phyloP scores from a whole-genome alignment of 2,113 vertebrate genomes.

The Mesoclemmys tuberculata region DNA sequence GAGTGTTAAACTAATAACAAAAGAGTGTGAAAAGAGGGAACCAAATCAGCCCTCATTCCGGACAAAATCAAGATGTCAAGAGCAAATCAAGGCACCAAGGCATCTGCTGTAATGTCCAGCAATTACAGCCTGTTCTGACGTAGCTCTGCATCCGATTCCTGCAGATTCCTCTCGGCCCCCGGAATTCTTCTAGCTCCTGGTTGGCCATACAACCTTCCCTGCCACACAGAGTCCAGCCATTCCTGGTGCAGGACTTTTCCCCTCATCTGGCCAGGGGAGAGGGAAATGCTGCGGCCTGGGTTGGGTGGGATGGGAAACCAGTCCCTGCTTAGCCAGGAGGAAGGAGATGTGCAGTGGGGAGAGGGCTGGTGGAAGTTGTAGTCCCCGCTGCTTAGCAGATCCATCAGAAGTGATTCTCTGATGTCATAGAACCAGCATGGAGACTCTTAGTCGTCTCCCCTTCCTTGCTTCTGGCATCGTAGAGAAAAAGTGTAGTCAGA shows the following conservation, averaged over 20 bases:
- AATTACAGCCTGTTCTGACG: not conserved
- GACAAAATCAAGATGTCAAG: conserved; percentile 37
- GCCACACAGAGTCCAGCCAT: not conserved
- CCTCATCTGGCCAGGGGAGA: not conserved
- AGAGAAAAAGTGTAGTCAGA: not conserved
- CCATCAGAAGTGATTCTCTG: not conserved
- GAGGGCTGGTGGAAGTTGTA: not conserved
- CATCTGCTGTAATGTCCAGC: not conserved
- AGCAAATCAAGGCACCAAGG: not conserved
- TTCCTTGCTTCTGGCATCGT: fast-evolving
- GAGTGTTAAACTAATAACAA: conserved; percentile 6
- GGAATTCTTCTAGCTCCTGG: not conserved
- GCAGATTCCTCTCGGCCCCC: not conserved
- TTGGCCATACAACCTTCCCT: not conserved
- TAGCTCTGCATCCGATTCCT: not conserved
- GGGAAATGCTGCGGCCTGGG: not conserved
- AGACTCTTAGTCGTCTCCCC: not conserved
- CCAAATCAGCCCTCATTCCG: conserved; percentile 11
- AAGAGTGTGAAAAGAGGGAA: conserved; percentile 15
- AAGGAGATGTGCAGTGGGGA: not conserved
- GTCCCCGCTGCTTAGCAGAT: not conserved
- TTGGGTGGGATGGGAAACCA: not conserved
- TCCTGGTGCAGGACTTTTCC: not conserved
- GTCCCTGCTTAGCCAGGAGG: not conserved
- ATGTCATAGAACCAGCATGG: not conserved